Evolutionary conservation across 2,113 vertebrate genomes (phyloP).

Genomic region (Excalfactoria chinensis): DNA sequence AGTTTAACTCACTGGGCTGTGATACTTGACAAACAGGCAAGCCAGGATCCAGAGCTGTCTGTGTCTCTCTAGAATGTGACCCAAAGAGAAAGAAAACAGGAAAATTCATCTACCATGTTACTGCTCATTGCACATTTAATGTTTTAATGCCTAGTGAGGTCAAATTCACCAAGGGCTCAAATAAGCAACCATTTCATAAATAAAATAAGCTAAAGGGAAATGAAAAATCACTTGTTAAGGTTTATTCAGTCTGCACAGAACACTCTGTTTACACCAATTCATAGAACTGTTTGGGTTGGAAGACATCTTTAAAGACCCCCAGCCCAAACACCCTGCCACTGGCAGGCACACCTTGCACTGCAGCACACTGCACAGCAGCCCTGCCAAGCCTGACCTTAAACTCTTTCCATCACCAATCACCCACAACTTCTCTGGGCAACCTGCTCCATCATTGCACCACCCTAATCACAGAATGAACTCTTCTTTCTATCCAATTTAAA

Average conservation of each 20-base stretch:
- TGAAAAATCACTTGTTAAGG: neutral
- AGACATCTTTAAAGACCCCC: neutral
- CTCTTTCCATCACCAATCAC: neutral
- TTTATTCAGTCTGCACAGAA: neutral
- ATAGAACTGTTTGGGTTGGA: neutral
- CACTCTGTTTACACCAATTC: neutral
- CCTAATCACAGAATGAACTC: neutral
- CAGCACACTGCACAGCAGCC: neutral
- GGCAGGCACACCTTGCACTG: neutral
- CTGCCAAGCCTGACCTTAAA: neutral
- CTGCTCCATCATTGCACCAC: neutral
- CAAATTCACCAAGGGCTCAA: neutral
- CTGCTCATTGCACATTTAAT: neutral
- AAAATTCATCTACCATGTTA: neutral
- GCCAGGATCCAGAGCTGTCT: constrained; percentile 15
- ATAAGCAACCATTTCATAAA: neutral
- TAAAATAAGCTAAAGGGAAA: neutral
- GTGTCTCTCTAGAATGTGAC: constrained; percentile 36
- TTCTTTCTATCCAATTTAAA: neutral
- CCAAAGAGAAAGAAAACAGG: neutral
- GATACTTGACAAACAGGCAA: constrained; percentile 1
- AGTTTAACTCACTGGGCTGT: neutral
- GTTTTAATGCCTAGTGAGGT: neutral
- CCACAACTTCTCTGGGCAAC: neutral
- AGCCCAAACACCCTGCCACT: neutral